A percentile compares a stretch with the other conserved stretches of the same genome.
phyloP scores from a whole-genome alignment of 2,888 invertebrate species.

The Ectobius pallidus region DNA sequence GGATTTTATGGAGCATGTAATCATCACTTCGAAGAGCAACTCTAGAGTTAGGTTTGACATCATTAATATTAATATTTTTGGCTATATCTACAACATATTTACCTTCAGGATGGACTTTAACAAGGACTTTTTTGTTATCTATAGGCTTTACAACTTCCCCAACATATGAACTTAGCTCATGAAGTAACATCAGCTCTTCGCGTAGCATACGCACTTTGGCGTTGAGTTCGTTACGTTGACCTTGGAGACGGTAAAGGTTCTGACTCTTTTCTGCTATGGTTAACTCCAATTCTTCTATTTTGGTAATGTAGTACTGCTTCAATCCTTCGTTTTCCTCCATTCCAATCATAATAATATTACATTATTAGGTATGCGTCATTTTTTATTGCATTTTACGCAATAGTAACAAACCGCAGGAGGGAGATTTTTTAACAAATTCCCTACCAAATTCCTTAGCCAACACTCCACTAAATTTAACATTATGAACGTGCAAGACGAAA shows the following conservation, averaged over 20 bases:
- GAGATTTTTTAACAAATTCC: no score
- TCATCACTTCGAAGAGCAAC: slow-evolving; percentile 98
- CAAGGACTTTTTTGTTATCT: slow-evolving; percentile 99
- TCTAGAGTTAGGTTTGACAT: slow-evolving; percentile 96
- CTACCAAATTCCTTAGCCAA: no score
- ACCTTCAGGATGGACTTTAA: slow-evolving; percentile 99
- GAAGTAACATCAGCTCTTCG: slow-evolving; percentile 93
- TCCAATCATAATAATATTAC: no score
- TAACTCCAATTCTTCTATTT: slow-evolving; percentile 96
- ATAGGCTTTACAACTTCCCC: slow-evolving; percentile 99
- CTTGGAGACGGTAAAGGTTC: slow-evolving; percentile 94
- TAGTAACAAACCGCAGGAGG: no score
- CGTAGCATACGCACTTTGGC: slow-evolving; percentile 98
- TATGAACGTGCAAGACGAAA: no score
- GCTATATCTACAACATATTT: slow-evolving; percentile 99
- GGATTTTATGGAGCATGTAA: slow-evolving; percentile 96
- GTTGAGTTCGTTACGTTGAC: slow-evolving; percentile 98
- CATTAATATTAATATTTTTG: slow-evolving; percentile 98
- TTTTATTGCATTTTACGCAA: no score
- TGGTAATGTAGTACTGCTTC: slow-evolving; percentile 95
- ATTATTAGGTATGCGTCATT: no score
- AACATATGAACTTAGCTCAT: slow-evolving; percentile 98
- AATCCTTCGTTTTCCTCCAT: slow-evolving; percentile 92
- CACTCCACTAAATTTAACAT: no score
- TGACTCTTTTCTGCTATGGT: slow-evolving; percentile 97